Percentiles rank a stretch among this genome's conserved stretches.
phyloP scores from a whole-genome alignment of 2,113 vertebrate genomes.

The Syngnathus typhle region DNA sequence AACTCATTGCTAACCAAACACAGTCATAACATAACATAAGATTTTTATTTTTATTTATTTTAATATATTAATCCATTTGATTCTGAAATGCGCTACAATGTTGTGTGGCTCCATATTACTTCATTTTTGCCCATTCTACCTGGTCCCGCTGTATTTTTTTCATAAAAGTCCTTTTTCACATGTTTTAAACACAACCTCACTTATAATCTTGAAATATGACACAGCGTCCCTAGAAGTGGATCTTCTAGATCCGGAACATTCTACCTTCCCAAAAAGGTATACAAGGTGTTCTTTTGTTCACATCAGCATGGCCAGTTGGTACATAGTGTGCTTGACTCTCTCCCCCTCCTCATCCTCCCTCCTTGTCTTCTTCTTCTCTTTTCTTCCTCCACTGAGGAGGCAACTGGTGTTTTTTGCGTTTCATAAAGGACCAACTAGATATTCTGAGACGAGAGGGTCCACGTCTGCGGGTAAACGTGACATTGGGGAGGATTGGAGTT shows the following conservation, averaged over 20 bases:
- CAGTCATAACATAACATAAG: no score
- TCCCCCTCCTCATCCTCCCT: slow-evolving; percentile 26
- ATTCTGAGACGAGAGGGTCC: slow-evolving; percentile 35
- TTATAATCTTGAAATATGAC: not conserved
- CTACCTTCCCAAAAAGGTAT: slow-evolving; percentile 31
- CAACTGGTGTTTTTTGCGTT: slow-evolving; percentile 63
- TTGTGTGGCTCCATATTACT: no score
- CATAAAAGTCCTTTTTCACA: no score
- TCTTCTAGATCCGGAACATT: slow-evolving; percentile 3
- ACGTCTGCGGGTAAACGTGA: not conserved
- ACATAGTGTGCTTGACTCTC: slow-evolving; percentile 58
- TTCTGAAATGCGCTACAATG: no score
- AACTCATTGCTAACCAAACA: not conserved
- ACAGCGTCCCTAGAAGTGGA: not conserved
- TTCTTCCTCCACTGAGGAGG: slow-evolving; percentile 58
- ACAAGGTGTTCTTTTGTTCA: slow-evolving; percentile 33
- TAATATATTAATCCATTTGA: no score
- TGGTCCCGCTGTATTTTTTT: no score
- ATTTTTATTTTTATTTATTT: no score
- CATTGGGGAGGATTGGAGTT: not conserved
- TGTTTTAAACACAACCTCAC: no score
- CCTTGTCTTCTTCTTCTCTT: slow-evolving; percentile 56
- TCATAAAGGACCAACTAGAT: slow-evolving; percentile 49
- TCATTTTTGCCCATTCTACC: no score
- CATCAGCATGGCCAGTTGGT: slow-evolving; percentile 55